A percentile compares a stretch with the other conserved stretches of the same genome.
Evolutionary conservation across 2,888 invertebrate species (phyloP).

Genomic region (Operophtera brumata): DNA sequence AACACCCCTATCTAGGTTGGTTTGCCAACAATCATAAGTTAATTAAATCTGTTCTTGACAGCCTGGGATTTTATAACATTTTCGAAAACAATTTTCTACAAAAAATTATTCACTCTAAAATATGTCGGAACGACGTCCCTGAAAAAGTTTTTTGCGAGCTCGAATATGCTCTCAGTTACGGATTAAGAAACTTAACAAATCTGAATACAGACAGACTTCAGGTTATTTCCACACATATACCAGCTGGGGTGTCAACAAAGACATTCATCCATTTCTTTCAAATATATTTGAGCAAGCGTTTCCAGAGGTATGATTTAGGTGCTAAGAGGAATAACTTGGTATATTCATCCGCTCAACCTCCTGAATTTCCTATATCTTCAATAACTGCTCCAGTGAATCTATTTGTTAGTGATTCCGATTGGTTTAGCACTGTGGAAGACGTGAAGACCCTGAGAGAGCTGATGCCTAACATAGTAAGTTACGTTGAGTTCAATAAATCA

Average conservation of each 20-base stretch:
- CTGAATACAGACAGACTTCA: slow-evolving; percentile 53
- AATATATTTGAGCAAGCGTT: slow-evolving; percentile 54
- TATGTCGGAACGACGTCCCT: slow-evolving; percentile 47
- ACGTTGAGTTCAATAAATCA: slow-evolving; percentile 50
- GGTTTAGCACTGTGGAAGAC: slow-evolving; percentile 58
- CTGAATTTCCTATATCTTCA: slow-evolving; percentile 54
- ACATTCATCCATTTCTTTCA: slow-evolving; percentile 64
- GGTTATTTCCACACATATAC: slow-evolving; percentile 61
- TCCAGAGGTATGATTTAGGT: slow-evolving; percentile 64
- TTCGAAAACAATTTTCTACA: slow-evolving; percentile 47
- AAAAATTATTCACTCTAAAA: slow-evolving; percentile 53
- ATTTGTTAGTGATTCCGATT: slow-evolving; percentile 61
- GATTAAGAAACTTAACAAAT: slow-evolving; percentile 52
- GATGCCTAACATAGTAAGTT: slow-evolving; percentile 50
- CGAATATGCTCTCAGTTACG: slow-evolving; percentile 57
- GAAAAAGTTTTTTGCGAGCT: slow-evolving; percentile 54
- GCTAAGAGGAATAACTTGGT: slow-evolving; percentile 40
- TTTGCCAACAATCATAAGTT: slow-evolving; percentile 45
- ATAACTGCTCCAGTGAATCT: slow-evolving; percentile 56
- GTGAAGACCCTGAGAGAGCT: slow-evolving; percentile 44
- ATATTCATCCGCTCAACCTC: slow-evolving; percentile 53
- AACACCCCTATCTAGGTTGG: slow-evolving; percentile 54
- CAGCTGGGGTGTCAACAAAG: slow-evolving; percentile 61
- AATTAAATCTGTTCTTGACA: slow-evolving; percentile 42
- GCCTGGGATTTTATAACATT: slow-evolving; percentile 54